These are phyloP conservation scores for Platycheirus albimanus DNA, from an alignment of 2,888 invertebrate species.

Conservation along the genomic window DNA sequence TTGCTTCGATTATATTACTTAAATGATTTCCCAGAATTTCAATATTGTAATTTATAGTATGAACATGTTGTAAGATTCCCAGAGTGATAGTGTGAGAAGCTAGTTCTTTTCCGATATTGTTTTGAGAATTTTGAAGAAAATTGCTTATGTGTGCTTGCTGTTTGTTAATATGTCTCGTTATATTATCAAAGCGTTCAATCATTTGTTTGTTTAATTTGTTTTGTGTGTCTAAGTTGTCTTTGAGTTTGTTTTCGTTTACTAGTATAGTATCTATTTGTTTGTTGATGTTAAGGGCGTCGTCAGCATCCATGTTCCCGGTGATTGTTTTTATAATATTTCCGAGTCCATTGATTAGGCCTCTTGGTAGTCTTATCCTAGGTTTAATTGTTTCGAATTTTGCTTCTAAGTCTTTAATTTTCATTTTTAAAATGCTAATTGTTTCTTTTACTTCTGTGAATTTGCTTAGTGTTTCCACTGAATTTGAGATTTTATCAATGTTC, in stretches of 20 bases:
- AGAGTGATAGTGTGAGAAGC: constrained; percentile 1
- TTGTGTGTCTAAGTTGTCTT: neutral
- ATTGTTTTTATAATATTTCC: constrained; percentile 12
- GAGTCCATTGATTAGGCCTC: constrained; percentile 3
- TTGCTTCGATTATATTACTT: constrained; percentile 10
- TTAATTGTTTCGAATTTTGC: neutral
- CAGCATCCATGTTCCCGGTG: constrained; percentile 19
- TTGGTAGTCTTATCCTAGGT: neutral
- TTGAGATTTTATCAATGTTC: neutral
- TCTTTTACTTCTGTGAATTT: neutral
- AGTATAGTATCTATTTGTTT: neutral
- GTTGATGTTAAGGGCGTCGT: neutral
- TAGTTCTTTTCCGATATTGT: neutral
- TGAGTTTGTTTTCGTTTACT: neutral
- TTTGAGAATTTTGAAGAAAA: constrained; percentile 16
- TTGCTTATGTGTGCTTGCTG: neutral
- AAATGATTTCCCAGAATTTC: constrained; percentile 26
- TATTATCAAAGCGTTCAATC: constrained; percentile 19
- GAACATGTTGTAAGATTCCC: constrained; percentile 4
- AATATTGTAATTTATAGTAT: constrained; percentile 23
- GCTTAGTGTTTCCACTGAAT: no score
- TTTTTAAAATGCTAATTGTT: neutral
- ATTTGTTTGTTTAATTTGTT: constrained; percentile 12
- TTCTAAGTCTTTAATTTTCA: constrained; percentile 9
- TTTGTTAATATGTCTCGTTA: constrained; percentile 21